Evolutionary conservation across 2,797 vertebrate genomes (phyloP).

Genomic region (Fratercula arctica): DNA sequence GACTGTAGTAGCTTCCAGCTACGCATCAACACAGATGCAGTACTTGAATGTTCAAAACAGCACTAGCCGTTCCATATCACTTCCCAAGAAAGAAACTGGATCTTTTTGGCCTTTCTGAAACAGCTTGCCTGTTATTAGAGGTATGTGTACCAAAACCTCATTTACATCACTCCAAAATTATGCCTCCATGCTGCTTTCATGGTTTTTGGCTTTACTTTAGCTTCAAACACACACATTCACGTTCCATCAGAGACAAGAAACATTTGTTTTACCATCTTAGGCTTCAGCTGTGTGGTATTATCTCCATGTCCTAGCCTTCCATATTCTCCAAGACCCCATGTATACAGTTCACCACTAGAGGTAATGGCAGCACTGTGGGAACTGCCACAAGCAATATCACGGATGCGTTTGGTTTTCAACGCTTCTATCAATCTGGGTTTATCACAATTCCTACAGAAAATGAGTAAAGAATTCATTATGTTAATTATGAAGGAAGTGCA

Average conservation of each 20-base stretch:
- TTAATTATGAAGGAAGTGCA: neutral
- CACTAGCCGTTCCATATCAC: neutral
- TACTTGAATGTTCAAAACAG: neutral
- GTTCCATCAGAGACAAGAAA: neutral
- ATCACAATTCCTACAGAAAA: slow-evolving; percentile 91
- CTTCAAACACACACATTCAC: neutral
- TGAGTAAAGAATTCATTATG: neutral
- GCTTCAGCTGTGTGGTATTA: slow-evolving; percentile 96
- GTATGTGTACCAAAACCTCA: neutral
- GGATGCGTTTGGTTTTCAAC: slow-evolving; percentile 94
- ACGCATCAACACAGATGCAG: neutral
- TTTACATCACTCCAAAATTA: neutral
- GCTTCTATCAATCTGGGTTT: slow-evolving; percentile 97
- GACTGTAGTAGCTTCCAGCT: neutral
- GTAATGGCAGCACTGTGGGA: slow-evolving; percentile 98
- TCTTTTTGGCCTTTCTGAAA: neutral
- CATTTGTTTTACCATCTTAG: slow-evolving; percentile 87
- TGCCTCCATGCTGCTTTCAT: neutral
- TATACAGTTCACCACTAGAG: slow-evolving; percentile 95
- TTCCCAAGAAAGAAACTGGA: neutral
- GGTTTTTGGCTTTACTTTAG: neutral
- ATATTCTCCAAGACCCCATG: slow-evolving; percentile 99
- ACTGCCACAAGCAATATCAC: slow-evolving; percentile 97
- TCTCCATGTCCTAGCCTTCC: slow-evolving; percentile 96
- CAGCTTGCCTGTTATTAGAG: neutral